A percentile compares a stretch with the other conserved stretches of the same genome.
Conservation (phyloP, 2,888 invertebrate species). For the Sepiola atlantica region DNA sequence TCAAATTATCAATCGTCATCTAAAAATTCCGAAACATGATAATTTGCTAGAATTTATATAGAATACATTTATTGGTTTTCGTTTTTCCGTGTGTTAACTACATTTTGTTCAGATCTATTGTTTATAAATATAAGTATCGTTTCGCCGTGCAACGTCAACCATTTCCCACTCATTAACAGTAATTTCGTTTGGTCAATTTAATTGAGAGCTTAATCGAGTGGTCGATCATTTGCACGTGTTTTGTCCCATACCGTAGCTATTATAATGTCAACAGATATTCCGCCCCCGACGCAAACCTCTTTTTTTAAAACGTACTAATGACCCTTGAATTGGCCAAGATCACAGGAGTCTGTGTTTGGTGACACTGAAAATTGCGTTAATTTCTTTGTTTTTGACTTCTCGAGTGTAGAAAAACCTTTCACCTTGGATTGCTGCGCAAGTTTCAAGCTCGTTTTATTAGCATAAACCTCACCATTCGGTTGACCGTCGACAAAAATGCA, state of each 20-base stretch:
- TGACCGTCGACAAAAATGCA: not conserved
- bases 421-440: not conserved
- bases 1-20: too few species aligned
- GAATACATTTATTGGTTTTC: too few species aligned
- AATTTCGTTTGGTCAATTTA: not conserved
- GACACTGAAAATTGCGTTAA: not conserved
- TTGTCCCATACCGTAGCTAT: not conserved
- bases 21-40: too few species aligned
- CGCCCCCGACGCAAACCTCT: not conserved
- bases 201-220: not conserved
- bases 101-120: too few species aligned
- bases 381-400: not conserved
- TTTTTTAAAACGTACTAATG: not conserved
- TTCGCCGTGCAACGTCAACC: not conserved
- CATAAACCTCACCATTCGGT: not conserved
- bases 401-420: not conserved
- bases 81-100: too few species aligned
- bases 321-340: not conserved
- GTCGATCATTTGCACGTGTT: not conserved
- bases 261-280: not conserved
- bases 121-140: not conserved
- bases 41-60: too few species aligned
- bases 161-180: not conserved
- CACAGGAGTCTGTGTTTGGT: constrained; percentile 1
- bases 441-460: not conserved